Percentiles rank a stretch among this genome's conserved stretches.
phyloP scores from a whole-genome alignment of 1,140 invertebrate species.

The Chionoecetes opilio region DNA sequence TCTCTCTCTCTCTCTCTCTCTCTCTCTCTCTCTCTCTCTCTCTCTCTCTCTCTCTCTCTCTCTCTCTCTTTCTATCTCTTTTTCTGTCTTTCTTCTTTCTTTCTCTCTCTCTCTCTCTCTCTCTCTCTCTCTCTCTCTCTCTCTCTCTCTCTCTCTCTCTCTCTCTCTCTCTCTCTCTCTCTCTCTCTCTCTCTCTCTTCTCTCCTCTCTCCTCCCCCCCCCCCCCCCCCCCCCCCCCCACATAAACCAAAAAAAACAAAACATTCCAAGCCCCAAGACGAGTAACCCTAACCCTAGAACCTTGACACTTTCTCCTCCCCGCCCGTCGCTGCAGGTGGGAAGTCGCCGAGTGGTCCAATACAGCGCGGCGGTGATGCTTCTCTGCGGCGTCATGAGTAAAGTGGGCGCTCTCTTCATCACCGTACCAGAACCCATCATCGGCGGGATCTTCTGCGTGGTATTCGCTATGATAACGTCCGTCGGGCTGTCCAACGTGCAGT shows the following conservation, averaged over 20 bases:
- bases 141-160: too few relatives aligned
- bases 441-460: constrained; percentile 94
- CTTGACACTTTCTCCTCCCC: too few relatives aligned
- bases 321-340: constrained; percentile 87
- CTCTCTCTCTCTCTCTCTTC: too few relatives aligned
- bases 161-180: not conserved
- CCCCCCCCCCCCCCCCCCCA: too few relatives aligned
- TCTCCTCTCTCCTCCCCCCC: too few relatives aligned
- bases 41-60: not conserved
- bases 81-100: too few relatives aligned
- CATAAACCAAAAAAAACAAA: too few relatives aligned
- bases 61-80: not conserved
- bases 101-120: too few relatives aligned
- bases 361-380: constrained; percentile 90
- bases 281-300: too few relatives aligned
- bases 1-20: not conserved
- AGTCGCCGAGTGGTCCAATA: constrained; percentile 93
- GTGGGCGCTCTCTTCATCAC: constrained; percentile 94
- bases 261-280: too few relatives aligned
- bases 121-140: too few relatives aligned
- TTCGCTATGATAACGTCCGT: constrained; percentile 94
- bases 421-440: constrained; percentile 94
- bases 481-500: constrained; percentile 67
- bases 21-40: not conserved
- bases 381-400: constrained; percentile 92